Percentiles rank a stretch among this genome's conserved stretches.
Evolutionary conservation across 2,797 vertebrate species (phyloP).

Genomic region (Spatula versicolor): DNA sequence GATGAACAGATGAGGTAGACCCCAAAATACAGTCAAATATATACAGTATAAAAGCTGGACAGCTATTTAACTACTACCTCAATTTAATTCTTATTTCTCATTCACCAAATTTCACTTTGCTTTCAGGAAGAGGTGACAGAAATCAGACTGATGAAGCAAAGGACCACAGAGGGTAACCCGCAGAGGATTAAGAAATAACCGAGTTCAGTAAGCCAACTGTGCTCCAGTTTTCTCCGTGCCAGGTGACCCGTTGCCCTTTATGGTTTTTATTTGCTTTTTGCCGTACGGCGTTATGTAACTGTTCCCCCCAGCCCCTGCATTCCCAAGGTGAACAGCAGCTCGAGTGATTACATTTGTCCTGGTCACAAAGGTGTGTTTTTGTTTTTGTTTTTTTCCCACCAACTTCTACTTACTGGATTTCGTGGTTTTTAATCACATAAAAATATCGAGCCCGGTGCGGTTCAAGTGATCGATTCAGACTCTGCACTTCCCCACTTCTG

Average conservation of each 20-base stretch:
- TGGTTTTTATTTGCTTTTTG: constrained; percentile 55
- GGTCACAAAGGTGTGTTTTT: constrained; percentile 22
- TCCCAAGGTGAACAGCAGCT: constrained; percentile 71
- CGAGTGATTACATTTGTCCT: constrained; percentile 8
- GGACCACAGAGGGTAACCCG: background rate
- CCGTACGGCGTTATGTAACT: constrained; percentile 65
- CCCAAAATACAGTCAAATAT: background rate
- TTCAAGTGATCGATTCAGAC: background rate
- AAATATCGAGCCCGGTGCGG: background rate
- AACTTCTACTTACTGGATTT: background rate
- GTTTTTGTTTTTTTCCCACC: background rate
- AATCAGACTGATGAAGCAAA: background rate
- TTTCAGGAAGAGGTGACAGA: background rate
- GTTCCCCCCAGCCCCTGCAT: constrained; percentile 57
- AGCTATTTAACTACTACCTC: background rate
- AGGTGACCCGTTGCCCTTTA: constrained; percentile 34
- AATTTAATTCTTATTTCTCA: background rate
- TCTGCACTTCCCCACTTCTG: background rate
- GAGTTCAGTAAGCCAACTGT: constrained; percentile 22
- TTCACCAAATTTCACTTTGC: background rate
- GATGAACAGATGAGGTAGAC: background rate
- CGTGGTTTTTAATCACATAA: constrained; percentile 29
- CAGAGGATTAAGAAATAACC: constrained; percentile 35
- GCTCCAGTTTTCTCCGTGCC: background rate
- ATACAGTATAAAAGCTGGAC: background rate